Evolutionary conservation across 2,888 invertebrate genomes (phyloP).

Genomic region (Drosophila aldrichi): DNA sequence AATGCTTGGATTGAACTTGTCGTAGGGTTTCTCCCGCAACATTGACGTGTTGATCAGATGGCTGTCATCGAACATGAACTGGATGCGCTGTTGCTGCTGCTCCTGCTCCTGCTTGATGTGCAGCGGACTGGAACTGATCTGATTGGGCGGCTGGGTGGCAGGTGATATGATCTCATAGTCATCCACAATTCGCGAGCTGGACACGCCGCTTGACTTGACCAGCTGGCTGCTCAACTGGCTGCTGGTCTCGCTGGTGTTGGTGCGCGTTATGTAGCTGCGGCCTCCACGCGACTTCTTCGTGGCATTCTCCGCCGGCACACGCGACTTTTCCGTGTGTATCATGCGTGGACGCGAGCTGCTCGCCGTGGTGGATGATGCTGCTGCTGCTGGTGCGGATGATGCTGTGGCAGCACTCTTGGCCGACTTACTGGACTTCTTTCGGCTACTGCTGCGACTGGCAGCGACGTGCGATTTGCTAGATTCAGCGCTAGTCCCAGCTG

Average conservation of each 20-base stretch:
- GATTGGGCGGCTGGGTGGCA: conserved; percentile 81
- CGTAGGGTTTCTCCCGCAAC: conserved; percentile 81
- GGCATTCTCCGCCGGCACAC: conserved; percentile 85
- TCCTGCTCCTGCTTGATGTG: conserved; percentile 81
- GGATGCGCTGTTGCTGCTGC: conserved; percentile 66
- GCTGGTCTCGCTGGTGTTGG: conserved; percentile 51
- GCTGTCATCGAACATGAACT: conserved; percentile 83
- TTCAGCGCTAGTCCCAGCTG: conserved; percentile 17
- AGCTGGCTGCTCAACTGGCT: conserved; percentile 53
- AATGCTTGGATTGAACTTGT: conserved; percentile 84
- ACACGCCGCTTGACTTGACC: conserved; percentile 52
- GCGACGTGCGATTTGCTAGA: conserved; percentile 19
- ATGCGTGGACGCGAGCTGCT: conserved; percentile 88
- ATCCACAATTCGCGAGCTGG: conserved; percentile 74
- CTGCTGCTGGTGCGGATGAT: conserved; percentile 29
- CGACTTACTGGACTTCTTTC: conserved; percentile 47
- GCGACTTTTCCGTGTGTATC: conserved; percentile 91
- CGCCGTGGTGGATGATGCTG: conserved; percentile 6
- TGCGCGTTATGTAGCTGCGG: conserved; percentile 86
- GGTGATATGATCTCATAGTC: conserved; percentile 84
- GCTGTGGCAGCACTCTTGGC: conserved; percentile 31
- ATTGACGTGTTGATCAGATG: conserved; percentile 81
- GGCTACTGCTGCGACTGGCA: conserved; percentile 55
- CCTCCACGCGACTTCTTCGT: conserved; percentile 87
- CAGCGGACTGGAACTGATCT: conserved; percentile 83